These are phyloP conservation scores for Panulirus ornatus DNA, from an alignment of 1,140 invertebrate species.

Conservation along the genomic window DNA sequence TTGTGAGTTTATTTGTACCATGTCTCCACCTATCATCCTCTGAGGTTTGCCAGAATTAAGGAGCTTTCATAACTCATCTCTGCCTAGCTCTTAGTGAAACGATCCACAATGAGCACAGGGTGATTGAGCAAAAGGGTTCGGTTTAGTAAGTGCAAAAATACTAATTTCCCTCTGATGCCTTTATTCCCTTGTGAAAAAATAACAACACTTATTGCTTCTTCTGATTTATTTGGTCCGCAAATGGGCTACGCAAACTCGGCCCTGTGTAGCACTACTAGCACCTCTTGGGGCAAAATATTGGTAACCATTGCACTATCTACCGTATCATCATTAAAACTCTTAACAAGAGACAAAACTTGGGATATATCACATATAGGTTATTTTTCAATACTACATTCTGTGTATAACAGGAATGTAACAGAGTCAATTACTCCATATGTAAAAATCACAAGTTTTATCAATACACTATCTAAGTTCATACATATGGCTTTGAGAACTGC, in stretches of 20 bases:
- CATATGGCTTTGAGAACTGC: neutral
- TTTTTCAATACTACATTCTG: neutral
- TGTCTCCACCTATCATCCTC: conserved; percentile 39
- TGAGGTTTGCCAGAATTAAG: conserved; percentile 32
- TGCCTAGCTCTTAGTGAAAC: conserved; percentile 30
- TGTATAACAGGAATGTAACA: neutral
- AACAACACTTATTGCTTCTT: conserved; percentile 66
- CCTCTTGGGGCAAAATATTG: conserved; percentile 35
- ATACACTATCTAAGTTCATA: neutral
- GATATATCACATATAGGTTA: neutral
- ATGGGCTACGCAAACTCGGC: conserved; percentile 47
- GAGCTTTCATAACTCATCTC: conserved; percentile 42
- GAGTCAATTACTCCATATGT: neutral
- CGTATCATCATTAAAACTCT: conserved; percentile 12
- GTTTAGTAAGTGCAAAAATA: conserved; percentile 53
- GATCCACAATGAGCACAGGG: conserved; percentile 28
- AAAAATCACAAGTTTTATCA: neutral
- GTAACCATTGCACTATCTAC: conserved; percentile 66
- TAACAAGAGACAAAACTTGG: neutral
- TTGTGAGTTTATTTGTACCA: conserved; percentile 13
- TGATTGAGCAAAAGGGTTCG: conserved; percentile 57
- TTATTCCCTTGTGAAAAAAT: conserved; percentile 61
- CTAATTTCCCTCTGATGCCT: conserved; percentile 52
- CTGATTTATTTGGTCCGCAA: conserved; percentile 74
- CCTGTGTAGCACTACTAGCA: conserved; percentile 40